phyloP scores from a whole-genome alignment of 92 coral and sea anemone species.

The Zoanthus sociatus region DNA sequence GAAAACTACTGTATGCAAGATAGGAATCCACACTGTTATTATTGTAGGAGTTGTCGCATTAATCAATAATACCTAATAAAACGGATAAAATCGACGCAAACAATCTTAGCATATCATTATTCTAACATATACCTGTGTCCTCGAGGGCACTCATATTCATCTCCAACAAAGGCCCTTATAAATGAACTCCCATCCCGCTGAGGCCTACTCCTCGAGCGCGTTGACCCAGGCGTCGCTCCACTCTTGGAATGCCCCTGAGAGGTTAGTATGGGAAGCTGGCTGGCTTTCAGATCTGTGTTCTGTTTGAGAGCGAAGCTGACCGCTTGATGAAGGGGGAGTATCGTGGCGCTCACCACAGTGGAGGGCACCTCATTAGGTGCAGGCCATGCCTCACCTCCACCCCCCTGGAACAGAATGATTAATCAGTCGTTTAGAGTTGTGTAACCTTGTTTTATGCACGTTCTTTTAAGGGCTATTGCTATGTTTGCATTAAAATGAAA shows the following conservation, averaged over 20 bases:
- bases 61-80: neutral
- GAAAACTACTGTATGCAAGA: no score
- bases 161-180: constrained; percentile 94
- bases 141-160: constrained; percentile 98
- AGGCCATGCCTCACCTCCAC: constrained; percentile 98
- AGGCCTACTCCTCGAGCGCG: constrained; percentile 83
- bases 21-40: no score
- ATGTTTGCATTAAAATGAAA: no score
- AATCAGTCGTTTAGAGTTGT: no score
- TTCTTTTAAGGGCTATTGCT: no score
- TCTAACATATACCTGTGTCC: constrained; percentile 88
- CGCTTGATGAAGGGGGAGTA: constrained; percentile 97
- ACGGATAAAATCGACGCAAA: neutral
- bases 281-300: constrained; percentile 79
- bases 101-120: neutral
- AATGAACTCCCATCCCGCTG: constrained; percentile 81
- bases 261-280: constrained; percentile 68
- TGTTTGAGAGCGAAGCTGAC: constrained; percentile 87
- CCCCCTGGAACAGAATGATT: neutral
- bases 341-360: constrained; percentile 74
- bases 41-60: no score
- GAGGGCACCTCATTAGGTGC: constrained; percentile 95
- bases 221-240: constrained; percentile 63
- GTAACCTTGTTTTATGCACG: no score
- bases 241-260: constrained; percentile 42